Percentiles rank a stretch among this genome's conserved stretches.
Evolutionary conservation across 2,113 vertebrate species (phyloP).

Genomic region (Nycticryphes semicollaris): DNA sequence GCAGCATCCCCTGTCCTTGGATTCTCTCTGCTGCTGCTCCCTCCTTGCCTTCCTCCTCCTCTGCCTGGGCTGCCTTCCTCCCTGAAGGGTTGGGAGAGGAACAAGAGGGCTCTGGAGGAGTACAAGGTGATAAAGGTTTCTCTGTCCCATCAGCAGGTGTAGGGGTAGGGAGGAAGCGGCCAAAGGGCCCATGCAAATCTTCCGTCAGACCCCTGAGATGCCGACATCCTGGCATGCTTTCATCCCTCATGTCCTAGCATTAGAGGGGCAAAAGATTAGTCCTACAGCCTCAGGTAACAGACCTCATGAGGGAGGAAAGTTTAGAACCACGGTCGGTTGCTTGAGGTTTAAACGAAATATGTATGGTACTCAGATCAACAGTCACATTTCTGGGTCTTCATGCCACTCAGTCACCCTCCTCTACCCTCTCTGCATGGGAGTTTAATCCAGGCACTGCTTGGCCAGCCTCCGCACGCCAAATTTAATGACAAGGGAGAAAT

Average conservation of each 20-base stretch:
- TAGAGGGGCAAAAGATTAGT: neutral
- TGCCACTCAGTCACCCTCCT: neutral
- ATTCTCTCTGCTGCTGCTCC: too few relatives aligned
- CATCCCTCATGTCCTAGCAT: neutral
- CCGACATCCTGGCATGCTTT: accelerated
- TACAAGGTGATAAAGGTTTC: neutral
- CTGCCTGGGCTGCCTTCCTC: too few relatives aligned
- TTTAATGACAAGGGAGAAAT: neutral
- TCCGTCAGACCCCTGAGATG: neutral
- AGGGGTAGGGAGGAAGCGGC: neutral
- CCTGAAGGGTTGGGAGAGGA: neutral
- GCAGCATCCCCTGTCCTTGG: too few relatives aligned
- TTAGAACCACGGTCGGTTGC: neutral
- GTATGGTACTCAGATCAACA: neutral
- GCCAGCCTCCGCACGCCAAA: neutral
- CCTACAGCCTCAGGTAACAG: neutral
- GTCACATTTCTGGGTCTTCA: accelerated
- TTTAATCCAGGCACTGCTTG: neutral
- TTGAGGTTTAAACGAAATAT: too few relatives aligned
- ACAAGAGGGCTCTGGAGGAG: neutral
- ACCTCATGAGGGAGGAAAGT: neutral
- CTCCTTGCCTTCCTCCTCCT: too few relatives aligned
- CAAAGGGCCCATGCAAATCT: neutral
- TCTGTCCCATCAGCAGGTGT: neutral
- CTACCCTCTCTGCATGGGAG: neutral